phyloP scores from a whole-genome alignment of 2,113 vertebrate genomes.

The Zosterops borbonicus region DNA sequence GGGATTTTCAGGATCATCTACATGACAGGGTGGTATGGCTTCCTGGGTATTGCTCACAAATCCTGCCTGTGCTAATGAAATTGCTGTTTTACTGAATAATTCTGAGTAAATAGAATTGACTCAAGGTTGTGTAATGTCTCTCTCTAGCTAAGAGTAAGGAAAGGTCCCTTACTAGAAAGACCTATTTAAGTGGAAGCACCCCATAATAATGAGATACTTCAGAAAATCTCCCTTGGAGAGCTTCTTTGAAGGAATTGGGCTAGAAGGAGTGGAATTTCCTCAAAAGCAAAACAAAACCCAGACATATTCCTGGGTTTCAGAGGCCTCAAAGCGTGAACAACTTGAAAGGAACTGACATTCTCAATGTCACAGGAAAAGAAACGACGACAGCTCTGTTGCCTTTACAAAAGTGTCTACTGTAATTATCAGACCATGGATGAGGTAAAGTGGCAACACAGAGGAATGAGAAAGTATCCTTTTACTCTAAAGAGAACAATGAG shows the following conservation, averaged over 20 bases:
- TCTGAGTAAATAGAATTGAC: background rate
- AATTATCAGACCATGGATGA: background rate
- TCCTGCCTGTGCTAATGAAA: background rate
- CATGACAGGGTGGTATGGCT: background rate
- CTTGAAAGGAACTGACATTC: slow-evolving; percentile 28
- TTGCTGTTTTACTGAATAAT: background rate
- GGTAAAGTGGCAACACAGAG: background rate
- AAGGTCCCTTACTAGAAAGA: background rate
- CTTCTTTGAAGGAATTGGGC: background rate
- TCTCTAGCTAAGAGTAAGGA: background rate
- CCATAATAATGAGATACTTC: background rate
- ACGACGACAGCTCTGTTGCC: background rate
- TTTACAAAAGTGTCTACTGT: background rate
- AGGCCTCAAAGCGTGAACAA: background rate
- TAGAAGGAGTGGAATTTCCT: slow-evolving; percentile 1
- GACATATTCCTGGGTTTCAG: background rate
- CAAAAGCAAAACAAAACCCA: slow-evolving; percentile 24
- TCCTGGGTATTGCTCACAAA: background rate
- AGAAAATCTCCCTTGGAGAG: background rate
- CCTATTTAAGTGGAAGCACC: background rate
- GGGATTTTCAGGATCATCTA: background rate
- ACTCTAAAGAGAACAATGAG: background rate
- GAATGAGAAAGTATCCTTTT: background rate
- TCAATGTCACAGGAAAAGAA: slow-evolving; percentile 6
- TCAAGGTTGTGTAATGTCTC: background rate